Conservation (phyloP, 2,888 invertebrate species). For the Pseudococcus jackbeardsleyi region DNA sequence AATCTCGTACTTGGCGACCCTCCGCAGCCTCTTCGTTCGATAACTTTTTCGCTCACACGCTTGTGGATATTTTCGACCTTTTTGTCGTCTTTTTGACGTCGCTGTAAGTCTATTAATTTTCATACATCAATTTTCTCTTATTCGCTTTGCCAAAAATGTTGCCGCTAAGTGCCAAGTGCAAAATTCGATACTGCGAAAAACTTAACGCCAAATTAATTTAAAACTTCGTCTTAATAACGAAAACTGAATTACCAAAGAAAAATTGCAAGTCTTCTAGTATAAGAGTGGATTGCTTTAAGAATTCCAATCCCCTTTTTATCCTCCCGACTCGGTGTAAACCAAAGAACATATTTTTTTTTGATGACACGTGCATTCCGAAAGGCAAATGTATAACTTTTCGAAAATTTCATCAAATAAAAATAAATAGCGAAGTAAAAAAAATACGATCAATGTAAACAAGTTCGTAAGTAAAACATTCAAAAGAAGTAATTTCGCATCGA, state of each 20-base stretch:
- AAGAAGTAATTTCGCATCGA: not conserved
- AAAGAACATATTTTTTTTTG: not conserved
- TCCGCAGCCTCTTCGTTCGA: not conserved
- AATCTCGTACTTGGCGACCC: too few species aligned
- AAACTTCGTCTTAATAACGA: not conserved
- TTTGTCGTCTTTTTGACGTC: not conserved
- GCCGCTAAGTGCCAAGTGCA: not conserved
- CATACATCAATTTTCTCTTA: not conserved
- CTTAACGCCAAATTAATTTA: not conserved
- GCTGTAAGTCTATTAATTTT: constrained; percentile 12
- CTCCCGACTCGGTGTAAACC: not conserved
- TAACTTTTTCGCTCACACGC: not conserved
- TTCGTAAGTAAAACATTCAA: not conserved
- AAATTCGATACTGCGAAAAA: not conserved
- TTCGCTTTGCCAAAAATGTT: not conserved
- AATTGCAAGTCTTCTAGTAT: not conserved
- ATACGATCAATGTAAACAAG: not conserved
- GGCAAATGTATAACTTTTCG: not conserved
- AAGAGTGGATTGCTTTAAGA: not conserved
- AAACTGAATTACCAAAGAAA: not conserved
- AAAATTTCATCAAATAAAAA: not conserved
- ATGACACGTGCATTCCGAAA: constrained; percentile 16
- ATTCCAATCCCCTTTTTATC: not conserved
- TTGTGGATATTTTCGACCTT: not conserved
- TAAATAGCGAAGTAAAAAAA: not conserved